phyloP scores from a whole-genome alignment of 1,140 invertebrate genomes.

The Elysia chlorotica region DNA sequence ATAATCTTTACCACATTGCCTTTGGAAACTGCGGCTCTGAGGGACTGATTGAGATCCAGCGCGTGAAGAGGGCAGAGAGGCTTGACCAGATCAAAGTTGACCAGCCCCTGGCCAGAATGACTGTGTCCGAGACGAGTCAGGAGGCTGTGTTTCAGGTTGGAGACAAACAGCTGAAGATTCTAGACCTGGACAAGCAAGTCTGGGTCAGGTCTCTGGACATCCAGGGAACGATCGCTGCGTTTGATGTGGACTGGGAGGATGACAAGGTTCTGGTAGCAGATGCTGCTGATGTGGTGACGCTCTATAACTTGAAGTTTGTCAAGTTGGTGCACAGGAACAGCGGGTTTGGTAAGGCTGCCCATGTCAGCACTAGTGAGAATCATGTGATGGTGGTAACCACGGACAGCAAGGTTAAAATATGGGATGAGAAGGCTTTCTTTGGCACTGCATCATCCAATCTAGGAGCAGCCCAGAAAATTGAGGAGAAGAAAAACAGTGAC shows the following conservation, averaged over 20 bases:
- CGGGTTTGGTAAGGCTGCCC: neutral
- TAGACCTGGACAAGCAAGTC: neutral
- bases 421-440: slow-evolving; percentile 2
- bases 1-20: neutral
- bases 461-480: too few species aligned
- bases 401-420: slow-evolving; percentile 6
- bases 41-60: neutral
- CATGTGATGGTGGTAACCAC: neutral
- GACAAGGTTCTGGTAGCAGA: slow-evolving; percentile 32
- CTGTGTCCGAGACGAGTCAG: neutral
- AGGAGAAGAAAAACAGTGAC: too few species aligned
- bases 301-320: slow-evolving; percentile 28
- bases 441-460: too few species aligned
- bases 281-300: slow-evolving; percentile 25
- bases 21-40: neutral
- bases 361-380: neutral
- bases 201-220: neutral
- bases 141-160: neutral
- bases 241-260: slow-evolving; percentile 34
- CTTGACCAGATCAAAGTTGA: neutral
- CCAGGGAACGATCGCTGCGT: neutral
- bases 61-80: neutral
- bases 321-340: neutral
- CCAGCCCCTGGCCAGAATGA: neutral
- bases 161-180: neutral